A percentile compares a stretch with the other conserved stretches of the same genome.
phyloP scores from a whole-genome alignment of 2,888 invertebrate genomes.

The Mesorhabditis spiculigera region DNA sequence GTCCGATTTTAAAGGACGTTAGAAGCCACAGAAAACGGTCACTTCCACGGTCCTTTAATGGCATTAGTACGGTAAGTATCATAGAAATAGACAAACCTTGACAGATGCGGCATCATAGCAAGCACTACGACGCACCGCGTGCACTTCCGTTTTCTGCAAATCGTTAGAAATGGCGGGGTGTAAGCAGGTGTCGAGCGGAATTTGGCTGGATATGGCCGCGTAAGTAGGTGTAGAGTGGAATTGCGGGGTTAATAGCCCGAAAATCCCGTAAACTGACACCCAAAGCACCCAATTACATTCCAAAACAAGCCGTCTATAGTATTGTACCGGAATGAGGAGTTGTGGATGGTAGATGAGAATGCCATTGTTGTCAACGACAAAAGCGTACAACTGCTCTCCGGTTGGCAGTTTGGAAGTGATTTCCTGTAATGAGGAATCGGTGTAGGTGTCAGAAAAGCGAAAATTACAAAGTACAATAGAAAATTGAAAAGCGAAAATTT shows the following conservation, averaged over 20 bases:
- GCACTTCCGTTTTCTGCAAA: constrained; percentile 45
- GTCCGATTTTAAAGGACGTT: background rate
- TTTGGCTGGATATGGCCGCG: too few species aligned
- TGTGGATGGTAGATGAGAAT: constrained; percentile 53
- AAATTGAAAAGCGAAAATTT: too few species aligned
- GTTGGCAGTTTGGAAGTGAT: constrained; percentile 27
- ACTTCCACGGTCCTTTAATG: background rate
- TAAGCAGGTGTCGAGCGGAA: too few species aligned
- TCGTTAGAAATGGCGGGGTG: background rate
- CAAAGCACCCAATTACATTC: background rate
- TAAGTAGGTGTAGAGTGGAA: background rate
- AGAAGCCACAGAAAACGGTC: background rate
- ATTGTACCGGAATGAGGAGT: constrained; percentile 39
- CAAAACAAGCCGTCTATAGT: background rate
- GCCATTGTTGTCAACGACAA: constrained; percentile 56
- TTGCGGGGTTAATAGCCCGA: background rate
- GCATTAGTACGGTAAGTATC: background rate
- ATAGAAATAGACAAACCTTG: constrained; percentile 8
- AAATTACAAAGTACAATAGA: too few species aligned
- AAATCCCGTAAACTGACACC: too few species aligned
- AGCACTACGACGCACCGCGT: constrained; percentile 48
- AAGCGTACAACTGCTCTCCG: constrained; percentile 42
- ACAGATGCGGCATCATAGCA: constrained; percentile 47
- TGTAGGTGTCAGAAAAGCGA: too few species aligned
- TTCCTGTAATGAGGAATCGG: constrained; percentile 10